Conservation (phyloP, 37 sponge, comb jelly and placozoan genomes). For the Agelas oroides region DNA sequence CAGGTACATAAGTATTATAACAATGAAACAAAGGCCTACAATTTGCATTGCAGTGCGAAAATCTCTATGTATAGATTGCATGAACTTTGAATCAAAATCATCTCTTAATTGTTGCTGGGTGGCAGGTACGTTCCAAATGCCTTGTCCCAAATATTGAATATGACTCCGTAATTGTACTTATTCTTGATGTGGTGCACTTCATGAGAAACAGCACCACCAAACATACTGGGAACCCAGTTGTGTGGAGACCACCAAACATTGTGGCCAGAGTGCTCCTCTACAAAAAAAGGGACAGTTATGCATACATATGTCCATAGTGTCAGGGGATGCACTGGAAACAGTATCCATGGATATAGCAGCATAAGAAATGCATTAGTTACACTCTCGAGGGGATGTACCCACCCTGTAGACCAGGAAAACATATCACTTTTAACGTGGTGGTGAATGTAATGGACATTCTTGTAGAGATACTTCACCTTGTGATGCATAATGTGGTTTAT, state of each 20-base stretch:
- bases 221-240: slow-evolving; percentile 1
- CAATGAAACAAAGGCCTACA: too few relatives aligned
- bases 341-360: slow-evolving; percentile 3
- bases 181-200: slow-evolving; percentile 25
- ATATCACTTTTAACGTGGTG: slow-evolving; percentile 3
- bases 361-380: background rate
- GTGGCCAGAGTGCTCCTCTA: slow-evolving; percentile 27
- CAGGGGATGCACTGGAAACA: slow-evolving; percentile 14
- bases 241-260: slow-evolving; percentile 33
- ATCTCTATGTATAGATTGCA: too few relatives aligned
- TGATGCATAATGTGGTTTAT: slow-evolving; percentile 23
- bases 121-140: slow-evolving; percentile 20
- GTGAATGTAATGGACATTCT: slow-evolving; percentile 16
- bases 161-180: slow-evolving; percentile 21
- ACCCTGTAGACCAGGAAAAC: slow-evolving; percentile 25
- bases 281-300: background rate
- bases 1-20: too few relatives aligned
- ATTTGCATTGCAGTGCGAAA: too few relatives aligned
- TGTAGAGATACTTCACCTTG: slow-evolving; percentile 21
- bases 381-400: slow-evolving; percentile 21
- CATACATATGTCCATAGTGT: slow-evolving; percentile 1
- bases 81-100: too few relatives aligned
- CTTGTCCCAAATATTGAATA: slow-evolving; percentile 24
- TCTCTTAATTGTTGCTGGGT: too few relatives aligned
- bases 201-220: slow-evolving; percentile 35